A percentile compares a stretch with the other conserved stretches of the same genome.
These are phyloP conservation scores for Hedya salicella DNA, from an alignment of 2,888 invertebrate genomes.

Conservation along the genomic window DNA sequence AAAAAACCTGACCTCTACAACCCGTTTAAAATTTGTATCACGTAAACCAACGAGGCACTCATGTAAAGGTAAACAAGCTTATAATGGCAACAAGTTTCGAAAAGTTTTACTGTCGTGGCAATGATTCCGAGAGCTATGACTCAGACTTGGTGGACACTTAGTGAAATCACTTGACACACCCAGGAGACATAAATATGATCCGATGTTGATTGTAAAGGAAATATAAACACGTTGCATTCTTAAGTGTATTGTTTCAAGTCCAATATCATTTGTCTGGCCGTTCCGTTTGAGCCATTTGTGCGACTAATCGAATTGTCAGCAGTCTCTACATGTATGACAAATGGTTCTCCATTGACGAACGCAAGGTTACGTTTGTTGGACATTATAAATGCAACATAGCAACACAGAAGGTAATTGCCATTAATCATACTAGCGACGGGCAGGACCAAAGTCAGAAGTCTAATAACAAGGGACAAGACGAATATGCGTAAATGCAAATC, in stretches of 20 bases:
- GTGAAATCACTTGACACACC: constrained; percentile 19
- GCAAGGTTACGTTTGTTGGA: constrained; percentile 12
- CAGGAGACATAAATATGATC: neutral
- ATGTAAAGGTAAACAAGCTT: constrained; percentile 36
- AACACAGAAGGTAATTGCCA: neutral
- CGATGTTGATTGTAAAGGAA: constrained; percentile 3
- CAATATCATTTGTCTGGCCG: neutral
- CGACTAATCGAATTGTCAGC: constrained; percentile 13
- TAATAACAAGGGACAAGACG: neutral
- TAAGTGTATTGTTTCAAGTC: constrained; percentile 10
- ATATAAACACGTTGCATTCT: constrained; percentile 5
- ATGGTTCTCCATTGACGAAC: constrained; percentile 1
- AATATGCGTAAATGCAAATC: neutral
- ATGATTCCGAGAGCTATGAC: neutral
- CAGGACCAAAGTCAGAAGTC: neutral
- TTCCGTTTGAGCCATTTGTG: neutral
- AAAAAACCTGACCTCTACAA: constrained; percentile 22
- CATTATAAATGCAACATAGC: neutral
- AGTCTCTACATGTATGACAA: constrained; percentile 18
- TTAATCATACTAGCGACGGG: neutral
- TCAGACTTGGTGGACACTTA: constrained; percentile 1
- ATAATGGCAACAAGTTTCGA: constrained; percentile 25
- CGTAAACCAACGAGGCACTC: constrained; percentile 19
- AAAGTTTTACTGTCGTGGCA: constrained; percentile 1
- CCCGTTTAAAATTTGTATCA: constrained; percentile 28